phyloP scores from a whole-genome alignment of 2,888 invertebrate genomes.

The Eupithecia tripunctaria region DNA sequence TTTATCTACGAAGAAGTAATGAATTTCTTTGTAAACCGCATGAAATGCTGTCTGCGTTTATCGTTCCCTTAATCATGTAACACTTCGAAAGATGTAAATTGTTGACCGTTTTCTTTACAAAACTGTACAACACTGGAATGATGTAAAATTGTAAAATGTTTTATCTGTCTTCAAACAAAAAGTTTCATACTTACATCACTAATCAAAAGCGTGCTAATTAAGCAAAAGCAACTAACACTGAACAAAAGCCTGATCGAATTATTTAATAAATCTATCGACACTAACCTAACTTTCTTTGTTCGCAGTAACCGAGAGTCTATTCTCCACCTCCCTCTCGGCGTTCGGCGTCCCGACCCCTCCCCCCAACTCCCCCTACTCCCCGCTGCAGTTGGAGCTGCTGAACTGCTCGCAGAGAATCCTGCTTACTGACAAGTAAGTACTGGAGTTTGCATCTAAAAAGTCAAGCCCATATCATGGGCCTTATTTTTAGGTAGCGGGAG shows the following conservation, averaged over 20 bases:
- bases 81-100: background rate
- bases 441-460: background rate
- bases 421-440: constrained; percentile 76
- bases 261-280: background rate
- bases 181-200: no score
- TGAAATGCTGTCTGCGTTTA: background rate
- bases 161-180: no score
- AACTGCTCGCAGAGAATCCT: constrained; percentile 82
- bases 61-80: background rate
- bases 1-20: no score
- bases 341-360: constrained; percentile 89
- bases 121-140: no score
- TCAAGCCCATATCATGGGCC: background rate
- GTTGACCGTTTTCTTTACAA: background rate
- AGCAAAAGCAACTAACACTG: background rate
- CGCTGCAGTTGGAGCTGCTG: constrained; percentile 87
- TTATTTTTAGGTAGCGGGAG: background rate
- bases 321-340: constrained; percentile 86
- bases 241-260: background rate
- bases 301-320: constrained; percentile 87
- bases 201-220: background rate
- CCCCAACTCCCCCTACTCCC: constrained; percentile 87
- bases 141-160: no score
- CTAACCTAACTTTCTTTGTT: constrained; percentile 41
- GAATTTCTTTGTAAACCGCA: background rate